Percentiles rank a stretch among this genome's conserved stretches.
Conservation (phyloP, 2,888 invertebrate genomes). For the Epistrophella euchroma region DNA sequence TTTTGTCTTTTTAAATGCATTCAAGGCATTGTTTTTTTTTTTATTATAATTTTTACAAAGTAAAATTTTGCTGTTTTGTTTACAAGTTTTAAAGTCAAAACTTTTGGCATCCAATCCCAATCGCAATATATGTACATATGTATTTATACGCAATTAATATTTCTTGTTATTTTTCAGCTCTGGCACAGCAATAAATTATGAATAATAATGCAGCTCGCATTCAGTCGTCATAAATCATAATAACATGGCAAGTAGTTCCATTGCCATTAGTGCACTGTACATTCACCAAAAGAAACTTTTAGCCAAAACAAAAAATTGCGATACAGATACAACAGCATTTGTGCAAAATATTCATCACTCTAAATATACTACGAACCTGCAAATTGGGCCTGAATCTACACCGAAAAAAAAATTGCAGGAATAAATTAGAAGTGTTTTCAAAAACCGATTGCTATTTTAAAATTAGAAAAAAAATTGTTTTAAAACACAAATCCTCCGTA, state of each 20-base stretch:
- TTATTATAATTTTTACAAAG: not conserved
- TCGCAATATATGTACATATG: too few relatives aligned
- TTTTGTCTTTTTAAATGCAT: not conserved
- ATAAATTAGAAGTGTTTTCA: not conserved
- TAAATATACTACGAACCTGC: conserved; percentile 28
- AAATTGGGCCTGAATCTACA: conserved; percentile 3
- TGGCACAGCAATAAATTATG: conserved; percentile 62
- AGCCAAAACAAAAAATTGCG: not conserved
- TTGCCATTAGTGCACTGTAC: conserved; percentile 53
- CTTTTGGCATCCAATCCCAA: conserved; percentile 49
- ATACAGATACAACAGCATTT: conserved; percentile 38
- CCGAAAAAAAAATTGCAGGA: not conserved
- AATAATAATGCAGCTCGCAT: conserved; percentile 58
- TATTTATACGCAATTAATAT: conserved; percentile 45
- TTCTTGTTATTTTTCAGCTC: conserved; percentile 41
- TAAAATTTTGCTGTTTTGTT: not conserved
- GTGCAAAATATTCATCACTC: conserved; percentile 55
- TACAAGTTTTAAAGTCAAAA: conserved; percentile 32
- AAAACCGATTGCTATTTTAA: too few relatives aligned
- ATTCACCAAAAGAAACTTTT: conserved; percentile 47
- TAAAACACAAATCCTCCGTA: too few relatives aligned
- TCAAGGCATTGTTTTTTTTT: not conserved
- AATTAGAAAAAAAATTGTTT: too few relatives aligned
- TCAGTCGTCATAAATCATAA: conserved; percentile 67
- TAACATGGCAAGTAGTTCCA: conserved; percentile 64